Conservation (phyloP, 2,797 vertebrate species). For the Setipinna tenuifilis region DNA sequence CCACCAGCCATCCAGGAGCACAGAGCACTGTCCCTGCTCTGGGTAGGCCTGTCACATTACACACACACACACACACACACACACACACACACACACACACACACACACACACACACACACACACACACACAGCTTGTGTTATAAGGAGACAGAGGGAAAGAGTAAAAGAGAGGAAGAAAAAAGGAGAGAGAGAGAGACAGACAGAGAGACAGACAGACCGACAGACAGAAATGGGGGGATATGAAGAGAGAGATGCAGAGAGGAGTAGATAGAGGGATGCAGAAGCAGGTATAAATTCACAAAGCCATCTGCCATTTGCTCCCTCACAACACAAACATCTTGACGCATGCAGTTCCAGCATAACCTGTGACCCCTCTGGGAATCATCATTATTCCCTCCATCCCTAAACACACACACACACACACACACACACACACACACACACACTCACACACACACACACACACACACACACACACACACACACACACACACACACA, state of each 20-base stretch:
- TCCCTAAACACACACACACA: neutral
- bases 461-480: neutral
- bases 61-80: neutral
- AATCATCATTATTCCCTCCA: neutral
- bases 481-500: slow-evolving; percentile 1
- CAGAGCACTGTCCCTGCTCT: neutral
- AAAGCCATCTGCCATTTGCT: neutral
- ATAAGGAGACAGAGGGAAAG: neutral
- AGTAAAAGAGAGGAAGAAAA: neutral
- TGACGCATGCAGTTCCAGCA: neutral
- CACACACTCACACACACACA: neutral
- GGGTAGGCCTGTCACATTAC: neutral
- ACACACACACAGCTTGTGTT: neutral
- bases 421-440: neutral
- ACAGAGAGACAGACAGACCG: neutral
- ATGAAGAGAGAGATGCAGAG: neutral
- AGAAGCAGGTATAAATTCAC: neutral
- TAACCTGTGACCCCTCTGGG: neutral
- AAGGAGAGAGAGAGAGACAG: neutral
- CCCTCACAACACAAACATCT: neutral
- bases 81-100: neutral
- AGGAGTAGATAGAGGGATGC: neutral
- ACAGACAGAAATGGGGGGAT: neutral
- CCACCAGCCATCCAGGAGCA: neutral
- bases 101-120: neutral